phyloP scores from a whole-genome alignment of 1,140 invertebrate genomes.

The Heliconius melpomene region DNA sequence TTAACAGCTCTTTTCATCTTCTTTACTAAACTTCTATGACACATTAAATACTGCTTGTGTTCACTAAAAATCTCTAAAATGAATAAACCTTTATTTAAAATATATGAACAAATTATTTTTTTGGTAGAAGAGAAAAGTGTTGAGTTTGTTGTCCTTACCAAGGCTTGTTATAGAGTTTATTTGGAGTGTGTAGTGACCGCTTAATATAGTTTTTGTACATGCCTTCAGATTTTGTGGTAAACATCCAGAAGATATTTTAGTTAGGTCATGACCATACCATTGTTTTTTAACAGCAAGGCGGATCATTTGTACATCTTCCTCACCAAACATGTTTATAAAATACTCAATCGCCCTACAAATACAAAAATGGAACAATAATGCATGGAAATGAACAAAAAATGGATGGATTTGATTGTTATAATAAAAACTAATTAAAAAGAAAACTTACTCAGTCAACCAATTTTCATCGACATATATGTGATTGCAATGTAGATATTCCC shows the following conservation, averaged over 20 bases:
- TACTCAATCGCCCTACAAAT: background rate
- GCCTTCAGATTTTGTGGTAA: constrained; percentile 61
- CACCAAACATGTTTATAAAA: background rate
- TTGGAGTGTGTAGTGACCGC: constrained; percentile 69
- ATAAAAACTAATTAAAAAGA: background rate
- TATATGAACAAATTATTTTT: constrained; percentile 9
- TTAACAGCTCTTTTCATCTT: background rate
- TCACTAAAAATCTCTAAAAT: constrained; percentile 17
- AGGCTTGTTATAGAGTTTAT: constrained; percentile 73
- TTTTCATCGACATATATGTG: background rate
- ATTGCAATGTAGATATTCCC: background rate
- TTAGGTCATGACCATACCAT: constrained; percentile 47
- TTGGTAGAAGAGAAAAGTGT: constrained; percentile 14
- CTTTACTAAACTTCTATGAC: background rate
- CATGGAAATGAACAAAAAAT: too few species aligned
- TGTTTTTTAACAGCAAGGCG: background rate
- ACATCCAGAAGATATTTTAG: constrained; percentile 70
- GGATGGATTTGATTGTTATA: too few species aligned
- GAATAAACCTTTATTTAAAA: background rate
- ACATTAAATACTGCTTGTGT: background rate
- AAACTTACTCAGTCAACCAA: constrained; percentile 4
- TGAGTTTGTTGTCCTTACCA: constrained; percentile 40
- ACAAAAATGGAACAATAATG: background rate
- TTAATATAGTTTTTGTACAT: constrained; percentile 56
- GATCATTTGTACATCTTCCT: background rate